These are phyloP conservation scores for Coluber constrictor DNA, from an alignment of 2,797 vertebrate species.

Conservation along the genomic window DNA sequence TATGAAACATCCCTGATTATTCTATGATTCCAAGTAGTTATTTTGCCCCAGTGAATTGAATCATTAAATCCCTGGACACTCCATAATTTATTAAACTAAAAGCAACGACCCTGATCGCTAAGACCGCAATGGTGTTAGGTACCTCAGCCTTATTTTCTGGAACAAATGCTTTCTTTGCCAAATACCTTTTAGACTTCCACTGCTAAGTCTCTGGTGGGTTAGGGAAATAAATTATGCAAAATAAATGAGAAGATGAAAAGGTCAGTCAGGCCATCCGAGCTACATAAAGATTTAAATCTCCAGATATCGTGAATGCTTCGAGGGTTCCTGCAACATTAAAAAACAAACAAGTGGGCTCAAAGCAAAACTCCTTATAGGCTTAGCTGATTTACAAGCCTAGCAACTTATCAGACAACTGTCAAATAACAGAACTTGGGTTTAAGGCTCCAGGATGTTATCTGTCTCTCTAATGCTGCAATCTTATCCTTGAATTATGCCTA, in stretches of 20 bases:
- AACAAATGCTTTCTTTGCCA: conserved; percentile 10
- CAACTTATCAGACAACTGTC: conserved; percentile 41
- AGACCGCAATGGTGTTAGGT: rapidly evolving
- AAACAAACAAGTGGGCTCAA: conserved; percentile 42
- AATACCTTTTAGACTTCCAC: conserved; percentile 35
- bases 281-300: conserved; percentile 52
- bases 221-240: conserved; percentile 61
- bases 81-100: not conserved
- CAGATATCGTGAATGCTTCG: conserved; percentile 39
- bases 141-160: not conserved
- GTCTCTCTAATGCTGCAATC: conserved; percentile 2
- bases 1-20: not conserved
- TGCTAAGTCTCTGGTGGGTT: conserved; percentile 46
- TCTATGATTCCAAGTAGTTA: not conserved
- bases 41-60: not conserved
- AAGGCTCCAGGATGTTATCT: not conserved
- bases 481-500: not conserved
- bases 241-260: conserved; percentile 63
- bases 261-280: conserved; percentile 46
- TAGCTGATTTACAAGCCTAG: conserved; percentile 35
- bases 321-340: conserved; percentile 36
- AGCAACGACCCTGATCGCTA: not conserved
- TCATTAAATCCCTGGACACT: not conserved
- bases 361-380: conserved; percentile 42
- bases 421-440: conserved; percentile 26